These are phyloP conservation scores for Drosophila mayaguana DNA, from an alignment of 2,888 invertebrate species.

Conservation along the genomic window DNA sequence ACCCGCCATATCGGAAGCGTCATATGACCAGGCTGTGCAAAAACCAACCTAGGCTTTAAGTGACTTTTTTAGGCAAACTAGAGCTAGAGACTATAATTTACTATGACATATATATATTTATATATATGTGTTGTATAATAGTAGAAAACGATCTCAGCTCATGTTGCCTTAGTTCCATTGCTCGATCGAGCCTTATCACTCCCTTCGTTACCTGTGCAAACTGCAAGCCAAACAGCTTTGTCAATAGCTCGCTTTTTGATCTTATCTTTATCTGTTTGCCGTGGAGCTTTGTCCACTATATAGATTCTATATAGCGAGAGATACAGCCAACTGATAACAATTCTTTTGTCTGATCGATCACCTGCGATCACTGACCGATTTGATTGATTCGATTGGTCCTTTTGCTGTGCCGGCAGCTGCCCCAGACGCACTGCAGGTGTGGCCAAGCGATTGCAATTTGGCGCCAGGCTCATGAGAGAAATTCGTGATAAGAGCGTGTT, in stretches of 20 bases:
- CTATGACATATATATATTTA: neutral
- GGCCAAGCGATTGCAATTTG: slow-evolving; percentile 18
- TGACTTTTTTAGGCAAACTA: slow-evolving; percentile 48
- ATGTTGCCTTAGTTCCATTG: too few relatives aligned
- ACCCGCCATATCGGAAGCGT: slow-evolving; percentile 52
- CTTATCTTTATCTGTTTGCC: slow-evolving; percentile 26
- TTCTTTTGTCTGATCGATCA: neutral
- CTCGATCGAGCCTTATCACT: neutral
- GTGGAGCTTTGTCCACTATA: slow-evolving; percentile 9
- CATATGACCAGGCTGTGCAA: slow-evolving; percentile 47
- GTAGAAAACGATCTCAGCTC: neutral
- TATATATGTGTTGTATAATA: neutral
- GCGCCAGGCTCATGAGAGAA: slow-evolving; percentile 9
- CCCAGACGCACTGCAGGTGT: slow-evolving; percentile 21
- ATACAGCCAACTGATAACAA: slow-evolving; percentile 15
- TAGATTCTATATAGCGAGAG: slow-evolving; percentile 13
- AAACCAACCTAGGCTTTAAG: slow-evolving; percentile 11
- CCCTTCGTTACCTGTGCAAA: neutral
- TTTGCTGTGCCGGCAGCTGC: slow-evolving; percentile 1
- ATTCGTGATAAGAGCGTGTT: slow-evolving; percentile 35
- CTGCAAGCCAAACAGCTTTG: neutral
- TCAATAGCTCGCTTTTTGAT: neutral
- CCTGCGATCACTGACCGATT: slow-evolving; percentile 35
- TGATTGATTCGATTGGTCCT: slow-evolving; percentile 57
- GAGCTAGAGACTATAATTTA: neutral